Evolutionary conservation across 2,113 vertebrate genomes (phyloP).

Genomic region (Numenius arquata): DNA sequence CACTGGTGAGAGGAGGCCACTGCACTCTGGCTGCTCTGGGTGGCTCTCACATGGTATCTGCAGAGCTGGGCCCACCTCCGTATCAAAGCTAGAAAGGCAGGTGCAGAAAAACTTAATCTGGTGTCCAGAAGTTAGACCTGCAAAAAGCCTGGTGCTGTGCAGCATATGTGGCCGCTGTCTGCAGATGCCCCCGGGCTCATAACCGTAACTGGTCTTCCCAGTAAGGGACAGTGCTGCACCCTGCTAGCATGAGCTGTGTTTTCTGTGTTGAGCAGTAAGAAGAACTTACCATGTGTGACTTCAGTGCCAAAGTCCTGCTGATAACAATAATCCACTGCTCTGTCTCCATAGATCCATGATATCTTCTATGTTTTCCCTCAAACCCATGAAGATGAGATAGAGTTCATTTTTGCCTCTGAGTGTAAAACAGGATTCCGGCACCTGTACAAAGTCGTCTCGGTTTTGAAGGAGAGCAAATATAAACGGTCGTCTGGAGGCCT

Average conservation of each 20-base stretch:
- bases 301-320: not conserved
- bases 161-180: not conserved
- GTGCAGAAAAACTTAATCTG: not conserved
- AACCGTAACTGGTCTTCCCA: not conserved
- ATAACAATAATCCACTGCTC: not conserved
- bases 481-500: slow-evolving; percentile 73
- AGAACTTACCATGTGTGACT: not conserved
- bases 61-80: not conserved
- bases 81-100: not conserved
- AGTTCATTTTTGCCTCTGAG: slow-evolving; percentile 84
- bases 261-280: not conserved
- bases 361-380: slow-evolving; percentile 83
- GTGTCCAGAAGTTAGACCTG: not conserved
- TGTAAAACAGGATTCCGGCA: slow-evolving; percentile 84
- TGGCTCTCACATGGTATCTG: not conserved
- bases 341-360: slow-evolving; percentile 78
- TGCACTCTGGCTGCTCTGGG: not conserved
- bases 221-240: not conserved
- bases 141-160: not conserved
- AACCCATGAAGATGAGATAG: slow-evolving; percentile 77
- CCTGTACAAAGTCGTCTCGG: slow-evolving; percentile 75
- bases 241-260: not conserved
- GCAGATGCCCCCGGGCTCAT: not conserved
- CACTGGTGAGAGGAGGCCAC: not conserved
- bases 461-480: slow-evolving; percentile 80